phyloP scores from a whole-genome alignment of 2,888 invertebrate genomes.

The Philereme transversata region DNA sequence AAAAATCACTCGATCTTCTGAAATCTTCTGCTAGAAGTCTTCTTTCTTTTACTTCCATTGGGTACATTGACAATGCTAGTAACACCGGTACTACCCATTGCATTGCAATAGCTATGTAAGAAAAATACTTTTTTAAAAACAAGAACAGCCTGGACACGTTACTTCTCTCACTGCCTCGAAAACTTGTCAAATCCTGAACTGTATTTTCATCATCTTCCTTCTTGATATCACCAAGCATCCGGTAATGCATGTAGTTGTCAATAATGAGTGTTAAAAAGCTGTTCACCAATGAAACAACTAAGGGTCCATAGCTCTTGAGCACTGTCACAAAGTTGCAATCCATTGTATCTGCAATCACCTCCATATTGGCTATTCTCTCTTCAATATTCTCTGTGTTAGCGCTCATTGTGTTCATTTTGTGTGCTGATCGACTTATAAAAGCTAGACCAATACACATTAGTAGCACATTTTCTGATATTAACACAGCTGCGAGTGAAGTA shows the following conservation, averaged over 20 bases:
- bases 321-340: conserved; percentile 60
- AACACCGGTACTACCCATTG: conserved; percentile 73
- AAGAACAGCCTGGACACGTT: conserved; percentile 34
- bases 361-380: conserved; percentile 47
- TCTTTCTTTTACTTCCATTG: conserved; percentile 61
- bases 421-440: conserved; percentile 59
- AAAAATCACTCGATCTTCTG: conserved; percentile 51
- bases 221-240: conserved; percentile 58
- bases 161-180: conserved; percentile 16
- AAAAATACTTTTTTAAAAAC: conserved; percentile 63
- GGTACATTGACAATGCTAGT: conserved; percentile 66
- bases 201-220: conserved; percentile 58
- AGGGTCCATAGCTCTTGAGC: conserved; percentile 68
- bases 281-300: conserved; percentile 70
- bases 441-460: conserved; percentile 69
- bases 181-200: conserved; percentile 51
- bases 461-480: conserved; percentile 73
- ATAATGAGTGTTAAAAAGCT: conserved; percentile 72
- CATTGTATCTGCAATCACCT: conserved; percentile 35
- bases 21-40: conserved; percentile 45
- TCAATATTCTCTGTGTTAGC: conserved; percentile 53
- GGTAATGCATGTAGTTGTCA: conserved; percentile 75
- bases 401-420: conserved; percentile 54
- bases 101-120: conserved; percentile 56
- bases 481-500: conserved; percentile 55